A percentile compares a stretch with the other conserved stretches of the same genome.
Evolutionary conservation across 2,888 invertebrate genomes (phyloP).

Genomic region (Gandaritis pyraliata): DNA sequence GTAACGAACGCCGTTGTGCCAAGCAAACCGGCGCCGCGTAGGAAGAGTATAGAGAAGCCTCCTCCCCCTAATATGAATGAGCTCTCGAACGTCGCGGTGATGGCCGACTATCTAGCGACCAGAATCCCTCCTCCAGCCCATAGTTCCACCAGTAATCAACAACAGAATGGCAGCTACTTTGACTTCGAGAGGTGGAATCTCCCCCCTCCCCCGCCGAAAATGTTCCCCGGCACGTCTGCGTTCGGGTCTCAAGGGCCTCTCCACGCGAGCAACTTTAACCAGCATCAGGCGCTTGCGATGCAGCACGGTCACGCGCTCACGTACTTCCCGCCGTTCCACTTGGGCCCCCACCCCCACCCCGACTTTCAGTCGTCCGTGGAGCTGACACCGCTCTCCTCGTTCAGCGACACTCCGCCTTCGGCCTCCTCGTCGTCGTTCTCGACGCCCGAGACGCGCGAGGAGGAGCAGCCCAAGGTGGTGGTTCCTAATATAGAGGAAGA

Average conservation of each 20-base stretch:
- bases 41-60: conserved; percentile 85
- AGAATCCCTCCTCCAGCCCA: conserved; percentile 90
- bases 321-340: conserved; percentile 91
- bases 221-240: conserved; percentile 86
- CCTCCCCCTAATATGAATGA: conserved; percentile 78
- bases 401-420: conserved; percentile 85
- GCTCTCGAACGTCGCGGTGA: conserved; percentile 78
- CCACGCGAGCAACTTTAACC: conserved; percentile 84
- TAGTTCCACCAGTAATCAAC: conserved; percentile 84
- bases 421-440: conserved; percentile 84
- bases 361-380: conserved; percentile 88
- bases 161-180: conserved; percentile 89
- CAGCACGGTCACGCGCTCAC: conserved; percentile 89
- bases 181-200: conserved; percentile 93
- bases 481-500: conserved; percentile 96
- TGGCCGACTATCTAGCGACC: conserved; percentile 83
- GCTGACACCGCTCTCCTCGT: conserved; percentile 85
- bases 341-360: conserved; percentile 88
- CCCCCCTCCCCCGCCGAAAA: conserved; percentile 87
- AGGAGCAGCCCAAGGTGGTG: conserved; percentile 92
- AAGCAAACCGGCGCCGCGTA: conserved; percentile 71
- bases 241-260: conserved; percentile 84
- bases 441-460: conserved; percentile 85
- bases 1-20: conserved; percentile 53
- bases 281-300: conserved; percentile 86